Base-by-base conservation (phyloP, 2,888 invertebrate species). In the Thymelicus sylvestris region DNA sequence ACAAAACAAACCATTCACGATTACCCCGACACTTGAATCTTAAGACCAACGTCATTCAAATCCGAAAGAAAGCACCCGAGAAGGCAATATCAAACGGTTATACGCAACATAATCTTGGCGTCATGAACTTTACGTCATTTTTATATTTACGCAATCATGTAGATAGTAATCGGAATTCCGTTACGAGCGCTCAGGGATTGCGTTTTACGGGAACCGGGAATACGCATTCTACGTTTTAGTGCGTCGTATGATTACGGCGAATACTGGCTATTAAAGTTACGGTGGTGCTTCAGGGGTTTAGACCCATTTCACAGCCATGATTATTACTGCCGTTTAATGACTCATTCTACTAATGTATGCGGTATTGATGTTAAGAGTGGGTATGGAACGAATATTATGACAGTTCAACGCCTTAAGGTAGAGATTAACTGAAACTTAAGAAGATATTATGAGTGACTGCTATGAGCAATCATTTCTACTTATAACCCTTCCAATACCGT, bases 81-180 rank as follows among this genome's bases (percentile, higher is more conserved):
- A 8, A 55, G 24, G 24, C 55, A 55, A 55, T 55, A 55, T 24
- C 24, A 55, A 55, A 55, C 55, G 55, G 55, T 55, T 55, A 55
- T 24, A n/a, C 38, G 7, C 0, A 48, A 6, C 48, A n/a, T 47
- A 24, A 63, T 63, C 31, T 8, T 62, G 48, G 7, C 13, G n/a
- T 48, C 44, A 48, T n/a, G 12, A 47, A 38, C 39, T 63, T 63
- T 64, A 75, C 39, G 71, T 55, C 64, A 63, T 73, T 76, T 78
- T 77, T 78, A 76, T 77, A 74, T 76, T 74, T 65, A 73, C 71
- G 73, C 74, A 74, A 75, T 76, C 76, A 73, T 74, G 73, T 52
- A 72, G 75, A 75, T 75, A 74, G 73, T 71, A 65, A 76, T 74
- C 67, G 73, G 39, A 41, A 71, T 60, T 68, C 59, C 72, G 73